Percentiles rank a stretch among this genome's conserved stretches.
Conservation (phyloP, 2,113 vertebrate species). For the Vulpes vulpes region DNA sequence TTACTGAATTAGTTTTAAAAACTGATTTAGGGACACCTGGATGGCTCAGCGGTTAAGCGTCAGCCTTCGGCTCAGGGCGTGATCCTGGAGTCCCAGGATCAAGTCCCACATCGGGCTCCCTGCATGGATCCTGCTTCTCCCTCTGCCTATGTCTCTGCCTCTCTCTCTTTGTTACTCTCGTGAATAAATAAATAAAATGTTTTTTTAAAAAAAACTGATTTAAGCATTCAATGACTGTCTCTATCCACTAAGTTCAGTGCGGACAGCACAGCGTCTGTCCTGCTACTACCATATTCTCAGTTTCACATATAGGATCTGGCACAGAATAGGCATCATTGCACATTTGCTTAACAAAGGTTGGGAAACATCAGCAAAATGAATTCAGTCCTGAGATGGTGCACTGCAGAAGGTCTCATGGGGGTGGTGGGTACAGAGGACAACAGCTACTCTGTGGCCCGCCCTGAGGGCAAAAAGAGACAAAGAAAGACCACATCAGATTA, state of each 20-base stretch:
- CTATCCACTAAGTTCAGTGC: neutral
- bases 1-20: neutral
- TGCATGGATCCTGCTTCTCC: no score
- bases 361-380: neutral
- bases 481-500: neutral
- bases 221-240: neutral
- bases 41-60: no score
- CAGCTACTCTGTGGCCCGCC: neutral
- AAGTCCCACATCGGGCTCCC: no score
- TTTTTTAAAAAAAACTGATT: neutral
- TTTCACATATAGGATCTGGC: neutral
- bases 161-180: no score
- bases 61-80: no score
- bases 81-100: no score
- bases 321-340: neutral
- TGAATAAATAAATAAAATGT: no score
- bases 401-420: neutral
- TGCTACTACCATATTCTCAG: neutral
- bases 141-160: no score
- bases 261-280: neutral
- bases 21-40: neutral
- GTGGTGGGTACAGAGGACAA: neutral
- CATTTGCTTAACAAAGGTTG: neutral
- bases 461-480: neutral
- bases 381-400: neutral